phyloP scores from a whole-genome alignment of 1,140 invertebrate species.

The Penaeus japonicus region DNA sequence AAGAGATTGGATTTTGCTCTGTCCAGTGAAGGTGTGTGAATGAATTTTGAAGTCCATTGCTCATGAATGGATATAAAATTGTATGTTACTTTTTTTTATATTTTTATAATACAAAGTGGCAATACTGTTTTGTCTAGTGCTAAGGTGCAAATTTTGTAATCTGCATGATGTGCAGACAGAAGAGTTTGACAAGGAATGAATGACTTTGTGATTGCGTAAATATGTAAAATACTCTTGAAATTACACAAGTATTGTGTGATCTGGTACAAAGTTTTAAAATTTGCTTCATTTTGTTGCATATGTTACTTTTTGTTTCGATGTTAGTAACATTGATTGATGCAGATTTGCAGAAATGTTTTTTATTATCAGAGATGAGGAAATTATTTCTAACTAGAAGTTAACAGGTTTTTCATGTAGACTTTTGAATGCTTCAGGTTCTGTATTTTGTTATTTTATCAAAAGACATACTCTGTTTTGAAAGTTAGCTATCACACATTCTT shows the following conservation, averaged over 20 bases:
- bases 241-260: constrained; percentile 1
- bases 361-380: no score
- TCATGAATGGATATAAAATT: neutral
- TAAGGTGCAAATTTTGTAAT: constrained; percentile 24
- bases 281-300: constrained; percentile 22
- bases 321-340: neutral
- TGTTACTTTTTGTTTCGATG: constrained; percentile 2
- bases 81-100: neutral
- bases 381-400: no score
- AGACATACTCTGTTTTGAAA: no score
- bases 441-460: no score
- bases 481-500: no score
- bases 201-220: neutral
- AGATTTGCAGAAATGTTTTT: no score
- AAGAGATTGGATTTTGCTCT: no score
- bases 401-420: no score
- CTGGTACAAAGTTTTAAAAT: constrained; percentile 37
- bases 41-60: constrained; percentile 2
- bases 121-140: neutral
- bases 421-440: no score
- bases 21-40: neutral
- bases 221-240: neutral
- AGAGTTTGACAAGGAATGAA: neutral
- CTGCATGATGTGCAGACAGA: neutral
- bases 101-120: neutral